phyloP scores from a whole-genome alignment of 2,797 vertebrate species.

The Rhodeus uyekii region DNA sequence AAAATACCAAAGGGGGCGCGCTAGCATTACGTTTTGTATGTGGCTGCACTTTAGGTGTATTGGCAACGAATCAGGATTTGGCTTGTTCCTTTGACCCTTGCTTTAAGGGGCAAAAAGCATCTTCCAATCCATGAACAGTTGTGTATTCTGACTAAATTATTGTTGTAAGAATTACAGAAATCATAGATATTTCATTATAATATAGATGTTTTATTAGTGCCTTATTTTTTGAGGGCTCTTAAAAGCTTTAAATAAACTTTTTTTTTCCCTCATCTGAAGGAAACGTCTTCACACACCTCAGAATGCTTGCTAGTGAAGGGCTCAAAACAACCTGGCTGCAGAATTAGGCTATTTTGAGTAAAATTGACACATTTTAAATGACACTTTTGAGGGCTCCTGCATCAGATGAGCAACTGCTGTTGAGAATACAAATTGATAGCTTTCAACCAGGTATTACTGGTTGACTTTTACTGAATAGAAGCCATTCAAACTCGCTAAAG shows the following conservation, averaged over 20 bases:
- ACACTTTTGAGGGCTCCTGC: neutral
- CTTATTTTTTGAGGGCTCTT: neutral
- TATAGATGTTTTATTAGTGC: neutral
- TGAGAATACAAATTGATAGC: neutral
- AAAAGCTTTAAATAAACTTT: neutral
- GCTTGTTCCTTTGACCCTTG: neutral
- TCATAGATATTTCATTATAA: neutral
- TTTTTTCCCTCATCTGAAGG: neutral
- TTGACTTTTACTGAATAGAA: neutral
- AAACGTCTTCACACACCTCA: neutral
- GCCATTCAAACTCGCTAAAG: neutral
- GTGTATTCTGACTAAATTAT: slow-evolving; percentile 1
- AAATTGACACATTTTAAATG: neutral
- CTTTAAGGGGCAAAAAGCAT: slow-evolving; percentile 1
- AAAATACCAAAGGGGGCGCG: slow-evolving; percentile 28
- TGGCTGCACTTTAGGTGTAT: neutral
- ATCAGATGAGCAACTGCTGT: neutral
- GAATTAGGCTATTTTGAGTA: neutral
- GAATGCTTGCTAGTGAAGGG: neutral
- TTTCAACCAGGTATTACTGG: neutral
- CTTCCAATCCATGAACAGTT: neutral
- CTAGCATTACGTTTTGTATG: neutral
- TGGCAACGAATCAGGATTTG: neutral
- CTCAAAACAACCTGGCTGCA: neutral
- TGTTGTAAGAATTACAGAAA: neutral